Percentiles rank a stretch among this genome's conserved stretches.
Evolutionary conservation across 2,797 vertebrate species (phyloP).

Genomic region (Gobionotothen gibberifrons): DNA sequence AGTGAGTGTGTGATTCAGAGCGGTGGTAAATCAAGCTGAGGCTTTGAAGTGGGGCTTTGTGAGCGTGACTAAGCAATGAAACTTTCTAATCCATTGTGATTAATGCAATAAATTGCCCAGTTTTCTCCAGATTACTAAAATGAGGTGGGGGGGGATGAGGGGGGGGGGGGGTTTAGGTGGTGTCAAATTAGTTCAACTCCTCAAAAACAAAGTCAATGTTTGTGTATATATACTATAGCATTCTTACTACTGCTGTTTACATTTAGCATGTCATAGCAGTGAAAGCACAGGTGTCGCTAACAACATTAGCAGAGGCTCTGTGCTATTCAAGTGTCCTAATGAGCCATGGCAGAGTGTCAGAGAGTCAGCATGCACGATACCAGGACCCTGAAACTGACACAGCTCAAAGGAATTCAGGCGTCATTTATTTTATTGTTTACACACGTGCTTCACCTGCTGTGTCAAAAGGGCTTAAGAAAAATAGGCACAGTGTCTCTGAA

Average conservation of each 20-base stretch:
- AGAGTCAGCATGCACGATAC: constrained; percentile 6
- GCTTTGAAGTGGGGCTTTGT: constrained; percentile 81
- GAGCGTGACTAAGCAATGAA: constrained; percentile 87
- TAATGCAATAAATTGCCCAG: constrained; percentile 86
- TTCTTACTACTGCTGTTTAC: neutral
- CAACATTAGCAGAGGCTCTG: neutral
- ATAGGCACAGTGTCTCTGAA: neutral
- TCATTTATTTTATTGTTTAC: neutral
- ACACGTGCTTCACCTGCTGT: neutral
- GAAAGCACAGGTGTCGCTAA: neutral
- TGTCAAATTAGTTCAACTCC: constrained; percentile 35
- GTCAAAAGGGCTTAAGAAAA: neutral
- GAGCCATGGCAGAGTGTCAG: neutral
- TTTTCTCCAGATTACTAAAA: constrained; percentile 66
- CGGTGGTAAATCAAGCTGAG: constrained; percentile 67
- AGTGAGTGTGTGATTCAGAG: constrained; percentile 51
- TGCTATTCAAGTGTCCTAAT: neutral
- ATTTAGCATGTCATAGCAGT: neutral
- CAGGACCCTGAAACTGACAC: constrained; percentile 6
- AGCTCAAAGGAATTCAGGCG: constrained; percentile 15
- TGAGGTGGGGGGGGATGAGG: constrained; percentile 41
- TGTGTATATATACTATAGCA: neutral
- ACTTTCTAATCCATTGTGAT: constrained; percentile 85
- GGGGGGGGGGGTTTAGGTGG: constrained; percentile 37
- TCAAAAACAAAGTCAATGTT: neutral